Conservation (phyloP, 2,888 invertebrate genomes). For the Tetrapedia diversipes region DNA sequence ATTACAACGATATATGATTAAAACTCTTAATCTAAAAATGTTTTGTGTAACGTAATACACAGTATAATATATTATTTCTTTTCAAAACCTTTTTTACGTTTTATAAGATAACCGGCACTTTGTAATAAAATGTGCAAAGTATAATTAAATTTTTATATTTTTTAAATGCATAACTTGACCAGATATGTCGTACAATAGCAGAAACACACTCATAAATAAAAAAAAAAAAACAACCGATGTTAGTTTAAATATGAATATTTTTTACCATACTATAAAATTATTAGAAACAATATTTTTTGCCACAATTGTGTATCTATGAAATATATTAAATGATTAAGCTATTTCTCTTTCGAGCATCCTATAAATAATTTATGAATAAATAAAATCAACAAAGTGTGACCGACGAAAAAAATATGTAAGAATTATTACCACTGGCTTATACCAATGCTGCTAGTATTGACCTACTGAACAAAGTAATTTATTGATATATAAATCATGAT, state of each 20-base stretch:
- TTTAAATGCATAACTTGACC: conserved; percentile 35
- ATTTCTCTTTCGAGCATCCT: neutral
- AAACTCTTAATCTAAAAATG: neutral
- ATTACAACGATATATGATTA: neutral
- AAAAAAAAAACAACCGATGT: neutral
- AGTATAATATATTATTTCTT: conserved; percentile 15
- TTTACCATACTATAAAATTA: neutral
- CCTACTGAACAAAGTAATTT: conserved; percentile 1
- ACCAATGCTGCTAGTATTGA: neutral
- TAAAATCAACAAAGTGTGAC: neutral
- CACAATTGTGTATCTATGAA: neutral
- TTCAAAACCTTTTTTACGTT: neutral
- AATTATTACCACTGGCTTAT: conserved; percentile 7
- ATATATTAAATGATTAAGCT: neutral
- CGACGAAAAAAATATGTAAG: neutral
- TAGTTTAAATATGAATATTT: neutral
- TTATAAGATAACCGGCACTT: conserved; percentile 7
- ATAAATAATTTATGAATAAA: conserved; percentile 1
- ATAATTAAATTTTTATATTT: conserved; percentile 4
- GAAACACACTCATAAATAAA: neutral
- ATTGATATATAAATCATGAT: conserved; percentile 14
- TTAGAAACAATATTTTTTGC: neutral
- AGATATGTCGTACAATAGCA: neutral
- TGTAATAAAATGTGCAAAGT: neutral
- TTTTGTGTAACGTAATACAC: neutral